Evolutionary conservation across 30 jellyfish, hydroid and myxozoan genomes (phyloP).

Genomic region (Haliclystus octoradiatus): DNA sequence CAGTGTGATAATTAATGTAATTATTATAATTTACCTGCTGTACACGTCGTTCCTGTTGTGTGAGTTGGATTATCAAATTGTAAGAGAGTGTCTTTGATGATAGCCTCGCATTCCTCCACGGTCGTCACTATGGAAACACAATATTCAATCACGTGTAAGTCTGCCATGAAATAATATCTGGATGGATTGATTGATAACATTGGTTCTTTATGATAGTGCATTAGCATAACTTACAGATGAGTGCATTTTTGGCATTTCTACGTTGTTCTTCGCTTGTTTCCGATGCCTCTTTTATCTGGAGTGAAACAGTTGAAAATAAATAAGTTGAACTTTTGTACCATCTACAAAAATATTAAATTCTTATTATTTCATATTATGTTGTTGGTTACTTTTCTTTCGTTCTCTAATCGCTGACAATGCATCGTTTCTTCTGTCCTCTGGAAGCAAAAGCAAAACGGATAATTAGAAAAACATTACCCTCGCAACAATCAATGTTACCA

Average conservation of each 20-base stretch:
- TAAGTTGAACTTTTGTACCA: neutral
- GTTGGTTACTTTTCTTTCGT: neutral
- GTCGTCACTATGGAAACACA: conserved; percentile 24
- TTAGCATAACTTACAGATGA: neutral
- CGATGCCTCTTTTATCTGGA: neutral
- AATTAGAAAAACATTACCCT: too few relatives aligned
- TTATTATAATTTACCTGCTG: conserved; percentile 89
- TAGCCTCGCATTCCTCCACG: conserved; percentile 72
- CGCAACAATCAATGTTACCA: neutral
- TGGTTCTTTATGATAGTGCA: neutral
- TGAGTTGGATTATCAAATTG: conserved; percentile 62
- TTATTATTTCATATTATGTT: neutral
- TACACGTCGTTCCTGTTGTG: conserved; percentile 91
- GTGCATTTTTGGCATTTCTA: neutral
- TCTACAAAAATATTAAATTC: neutral
- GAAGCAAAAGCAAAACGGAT: too few relatives aligned
- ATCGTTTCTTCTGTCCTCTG: neutral
- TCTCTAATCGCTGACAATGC: neutral
- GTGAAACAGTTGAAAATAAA: neutral
- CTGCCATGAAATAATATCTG: too few relatives aligned
- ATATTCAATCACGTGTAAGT: too few relatives aligned
- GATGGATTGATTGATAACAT: too few relatives aligned
- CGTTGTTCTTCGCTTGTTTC: neutral
- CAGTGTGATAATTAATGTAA: too few relatives aligned
- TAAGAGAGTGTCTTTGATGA: conserved; percentile 61